Evolutionary conservation across 2,888 invertebrate genomes (phyloP), one percentile per base, ranked within the genome.

Genomic region (Pseudeuparius sepicola): DNA sequence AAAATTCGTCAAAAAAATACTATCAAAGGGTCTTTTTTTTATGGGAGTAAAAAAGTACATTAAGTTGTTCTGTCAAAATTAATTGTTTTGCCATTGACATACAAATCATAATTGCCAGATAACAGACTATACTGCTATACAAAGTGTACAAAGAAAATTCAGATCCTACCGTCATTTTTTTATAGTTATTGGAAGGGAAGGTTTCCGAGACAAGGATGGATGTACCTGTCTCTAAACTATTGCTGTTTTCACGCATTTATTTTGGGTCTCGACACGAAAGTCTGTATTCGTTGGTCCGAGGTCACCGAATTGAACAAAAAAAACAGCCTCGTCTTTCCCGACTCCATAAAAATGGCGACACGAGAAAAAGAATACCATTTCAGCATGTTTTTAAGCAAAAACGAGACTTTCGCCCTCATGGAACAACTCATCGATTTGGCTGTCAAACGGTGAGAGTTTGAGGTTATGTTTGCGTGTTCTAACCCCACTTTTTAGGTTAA

Each of bases 391-490:
- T 64, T 92, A 45, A 83, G 78, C 56, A 85, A 87, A 56, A 76
- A 75, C 34, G 94, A 97, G 60, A 90, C 93, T 0, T 93, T 83
- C 61, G 73, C 78, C 10, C 61, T 97, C 48, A 93, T 96, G 80
- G 86, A 92, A 54, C 96, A 96, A 59, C 67, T 98, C 24, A 89
- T 92, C 34, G 96, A 96, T 66, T 78, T 96, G 65, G 94, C 96
- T 37, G 94, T 97, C 80, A 92, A 90, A 70, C 78, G 84, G 77
- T 59, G 51, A n/a, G n/a, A n/a, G n/a, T n/a, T n/a, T n/a, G n/a
- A n/a, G n/a, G n/a, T n/a, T n/a, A n/a, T n/a, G n/a, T n/a, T n/a
- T n/a, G n/a, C n/a, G n/a, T n/a, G n/a, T n/a, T n/a, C n/a, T n/a
- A n/a, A n/a, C n/a, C n/a, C n/a, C n/a, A 36, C 18, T n/a, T 28